Percentiles rank a stretch among this genome's conserved stretches.
Conservation (phyloP, 1,140 invertebrate genomes). For the Drosophila pseudoananassae region DNA sequence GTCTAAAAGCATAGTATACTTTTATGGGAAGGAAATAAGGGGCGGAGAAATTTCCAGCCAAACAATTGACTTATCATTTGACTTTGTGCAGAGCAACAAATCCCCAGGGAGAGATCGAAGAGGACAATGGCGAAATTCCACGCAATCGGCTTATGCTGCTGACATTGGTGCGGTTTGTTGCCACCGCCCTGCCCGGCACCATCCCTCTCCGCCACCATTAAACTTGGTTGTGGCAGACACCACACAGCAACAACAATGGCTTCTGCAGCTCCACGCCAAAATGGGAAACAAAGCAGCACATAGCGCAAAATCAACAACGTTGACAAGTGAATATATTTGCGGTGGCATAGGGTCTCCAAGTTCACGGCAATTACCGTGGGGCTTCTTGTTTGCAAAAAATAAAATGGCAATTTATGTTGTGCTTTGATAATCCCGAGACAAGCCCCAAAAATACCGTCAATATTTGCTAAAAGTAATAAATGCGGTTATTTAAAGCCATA, state of each 20-base stretch:
- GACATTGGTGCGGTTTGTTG: conserved; percentile 71
- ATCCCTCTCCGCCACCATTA: background rate
- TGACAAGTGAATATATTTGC: conserved; percentile 34
- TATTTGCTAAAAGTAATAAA: background rate
- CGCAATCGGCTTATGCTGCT: conserved; percentile 73
- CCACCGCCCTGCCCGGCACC: conserved; percentile 11
- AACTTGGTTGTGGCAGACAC: conserved; percentile 17
- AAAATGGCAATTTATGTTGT: conserved; percentile 48
- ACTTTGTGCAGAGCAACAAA: conserved; percentile 61
- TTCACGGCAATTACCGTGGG: conserved; percentile 43
- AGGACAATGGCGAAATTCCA: conserved; percentile 74
- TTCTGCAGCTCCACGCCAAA: conserved; percentile 29
- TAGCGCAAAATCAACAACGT: conserved; percentile 55
- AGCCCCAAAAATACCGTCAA: background rate
- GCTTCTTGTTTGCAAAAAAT: conserved; percentile 45
- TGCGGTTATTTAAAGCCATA: background rate
- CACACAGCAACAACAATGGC: conserved; percentile 39
- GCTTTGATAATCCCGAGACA: background rate
- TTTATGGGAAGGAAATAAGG: background rate
- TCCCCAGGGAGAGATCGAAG: conserved; percentile 40
- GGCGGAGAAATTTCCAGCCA: conserved; percentile 44
- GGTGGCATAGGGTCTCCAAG: conserved; percentile 1
- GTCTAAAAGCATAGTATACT: background rate
- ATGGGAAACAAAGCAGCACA: conserved; percentile 61
- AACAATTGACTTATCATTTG: conserved; percentile 81